Percentiles rank a stretch among this genome's conserved stretches.
Conservation (phyloP, 2,113 vertebrate genomes). For the Sarotherodon lohbergeri region DNA sequence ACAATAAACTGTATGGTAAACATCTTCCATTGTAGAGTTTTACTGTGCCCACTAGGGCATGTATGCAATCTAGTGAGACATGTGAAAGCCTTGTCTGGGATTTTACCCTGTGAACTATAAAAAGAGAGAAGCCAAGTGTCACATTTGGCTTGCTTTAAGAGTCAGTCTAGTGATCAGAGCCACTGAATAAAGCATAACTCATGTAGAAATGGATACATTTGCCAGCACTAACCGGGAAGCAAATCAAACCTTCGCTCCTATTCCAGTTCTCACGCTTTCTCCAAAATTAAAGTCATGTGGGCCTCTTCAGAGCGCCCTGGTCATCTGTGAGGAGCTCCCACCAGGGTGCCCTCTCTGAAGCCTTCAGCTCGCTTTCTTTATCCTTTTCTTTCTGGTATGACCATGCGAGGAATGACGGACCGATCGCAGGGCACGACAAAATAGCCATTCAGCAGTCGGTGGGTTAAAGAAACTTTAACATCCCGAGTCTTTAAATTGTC, state of each 20-base stretch:
- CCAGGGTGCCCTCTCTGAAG: constrained; percentile 21
- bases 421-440: constrained; percentile 53
- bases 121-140: background rate
- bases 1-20: background rate
- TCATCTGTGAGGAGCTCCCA: constrained; percentile 17
- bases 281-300: constrained; percentile 33
- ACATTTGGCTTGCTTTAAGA: background rate
- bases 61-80: background rate
- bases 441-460: constrained; percentile 45
- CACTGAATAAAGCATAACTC: constrained; percentile 43
- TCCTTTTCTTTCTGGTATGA: background rate
- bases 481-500: constrained; percentile 74
- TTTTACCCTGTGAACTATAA: background rate
- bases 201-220: constrained; percentile 28
- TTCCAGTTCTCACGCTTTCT: constrained; percentile 35
- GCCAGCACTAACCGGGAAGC: constrained; percentile 6
- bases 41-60: background rate
- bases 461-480: constrained; percentile 76
- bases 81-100: background rate
- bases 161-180: constrained; percentile 8
- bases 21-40: background rate
- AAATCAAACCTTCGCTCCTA: background rate
- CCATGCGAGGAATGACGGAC: constrained; percentile 52
- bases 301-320: constrained; percentile 9
- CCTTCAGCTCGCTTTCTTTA: constrained; percentile 17